These are phyloP conservation scores for Iselma pallidipennis DNA, from an alignment of 2,888 invertebrate genomes.

Conservation along the genomic window DNA sequence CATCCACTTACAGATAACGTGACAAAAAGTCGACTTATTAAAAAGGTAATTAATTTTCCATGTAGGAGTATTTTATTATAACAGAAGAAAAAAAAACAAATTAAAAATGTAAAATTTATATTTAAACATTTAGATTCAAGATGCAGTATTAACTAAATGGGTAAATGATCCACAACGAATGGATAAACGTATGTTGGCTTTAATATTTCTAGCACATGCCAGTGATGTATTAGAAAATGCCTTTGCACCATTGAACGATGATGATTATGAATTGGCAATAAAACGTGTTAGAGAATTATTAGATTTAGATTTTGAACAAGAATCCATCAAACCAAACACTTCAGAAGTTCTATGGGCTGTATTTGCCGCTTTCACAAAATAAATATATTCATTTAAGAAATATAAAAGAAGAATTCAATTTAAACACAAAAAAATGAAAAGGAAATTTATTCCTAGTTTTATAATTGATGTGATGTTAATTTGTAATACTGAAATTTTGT, in stretches of 20 bases:
- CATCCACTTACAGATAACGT: constrained; percentile 97
- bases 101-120: too few relatives aligned
- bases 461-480: constrained; percentile 27
- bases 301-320: constrained; percentile 96
- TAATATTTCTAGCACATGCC: constrained; percentile 95
- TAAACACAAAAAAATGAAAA: not conserved
- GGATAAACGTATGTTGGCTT: constrained; percentile 91
- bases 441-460: constrained; percentile 23
- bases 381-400: constrained; percentile 49
- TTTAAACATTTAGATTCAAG: constrained; percentile 76
- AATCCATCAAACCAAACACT: constrained; percentile 87
- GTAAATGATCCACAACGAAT: constrained; percentile 97
- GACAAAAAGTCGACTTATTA: constrained; percentile 94
- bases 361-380: constrained; percentile 98
- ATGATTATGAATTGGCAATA: constrained; percentile 98
- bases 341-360: constrained; percentile 99
- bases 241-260: constrained; percentile 95
- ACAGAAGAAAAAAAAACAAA: not conserved
- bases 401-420: constrained; percentile 14
- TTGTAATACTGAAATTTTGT: constrained; percentile 24
- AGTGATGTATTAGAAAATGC: constrained; percentile 99
- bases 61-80: not conserved
- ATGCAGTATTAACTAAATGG: constrained; percentile 94
- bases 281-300: constrained; percentile 93
- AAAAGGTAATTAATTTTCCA: constrained; percentile 68